Evolutionary conservation across 2,797 vertebrate genomes (phyloP).

Genomic region (Gadopsis bispinosus): DNA sequence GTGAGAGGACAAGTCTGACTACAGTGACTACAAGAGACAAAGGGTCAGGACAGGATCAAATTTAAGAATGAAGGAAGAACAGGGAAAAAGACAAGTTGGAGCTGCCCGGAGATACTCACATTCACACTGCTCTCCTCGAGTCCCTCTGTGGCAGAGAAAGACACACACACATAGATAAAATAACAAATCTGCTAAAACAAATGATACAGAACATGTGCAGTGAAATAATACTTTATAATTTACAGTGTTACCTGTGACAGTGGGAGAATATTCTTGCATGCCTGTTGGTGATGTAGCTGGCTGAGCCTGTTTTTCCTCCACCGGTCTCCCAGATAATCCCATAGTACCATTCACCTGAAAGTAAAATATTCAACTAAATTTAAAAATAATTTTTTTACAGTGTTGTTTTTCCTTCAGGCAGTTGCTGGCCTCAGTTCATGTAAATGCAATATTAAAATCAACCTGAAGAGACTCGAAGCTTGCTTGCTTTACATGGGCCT

Average conservation of each 20-base stretch:
- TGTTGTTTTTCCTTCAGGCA: conserved; percentile 1
- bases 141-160: conserved; percentile 70
- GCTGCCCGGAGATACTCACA: conserved; percentile 76
- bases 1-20: conserved; percentile 77
- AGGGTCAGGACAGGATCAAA: conserved; percentile 73
- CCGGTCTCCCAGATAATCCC: conserved; percentile 22
- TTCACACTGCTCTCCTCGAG: conserved; percentile 79
- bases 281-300: conserved; percentile 50
- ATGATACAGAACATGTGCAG: not conserved
- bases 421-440: conserved; percentile 39
- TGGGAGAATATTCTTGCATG: conserved; percentile 72
- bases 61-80: conserved; percentile 68
- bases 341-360: conserved; percentile 61
- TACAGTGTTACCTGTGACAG: conserved; percentile 73
- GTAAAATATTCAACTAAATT: conserved; percentile 30
- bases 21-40: conserved; percentile 69
- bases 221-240: not conserved
- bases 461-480: conserved; percentile 16
- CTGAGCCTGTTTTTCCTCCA: conserved; percentile 39
- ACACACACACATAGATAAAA: not conserved
- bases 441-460: conserved; percentile 58
- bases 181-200: not conserved
- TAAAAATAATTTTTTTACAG: conserved; percentile 8
- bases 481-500: conserved; percentile 48
- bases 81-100: conserved; percentile 42